A percentile compares a stretch with the other conserved stretches of the same genome.
Conservation (phyloP, 2,797 vertebrate species). For the Cyprinodon diabolis region DNA sequence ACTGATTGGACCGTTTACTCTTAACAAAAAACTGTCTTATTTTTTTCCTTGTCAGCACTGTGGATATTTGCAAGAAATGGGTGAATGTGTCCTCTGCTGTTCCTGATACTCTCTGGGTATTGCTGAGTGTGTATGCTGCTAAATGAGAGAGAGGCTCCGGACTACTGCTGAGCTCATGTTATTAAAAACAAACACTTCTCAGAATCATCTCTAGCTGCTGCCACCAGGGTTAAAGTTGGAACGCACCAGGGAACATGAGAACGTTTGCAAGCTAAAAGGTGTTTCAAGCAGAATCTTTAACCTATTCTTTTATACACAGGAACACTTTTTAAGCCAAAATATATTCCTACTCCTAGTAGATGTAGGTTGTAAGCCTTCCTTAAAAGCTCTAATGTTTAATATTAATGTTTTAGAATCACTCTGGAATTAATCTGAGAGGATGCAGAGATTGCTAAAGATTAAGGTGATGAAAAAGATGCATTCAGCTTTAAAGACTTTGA, state of each 20-base stretch:
- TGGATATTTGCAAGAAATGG: conserved; percentile 51
- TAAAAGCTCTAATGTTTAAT: not conserved
- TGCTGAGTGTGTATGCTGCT: conserved; percentile 10
- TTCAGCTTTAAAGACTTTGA: not conserved
- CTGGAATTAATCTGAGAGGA: not conserved
- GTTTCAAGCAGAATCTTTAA: not conserved
- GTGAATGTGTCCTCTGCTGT: conserved; percentile 57
- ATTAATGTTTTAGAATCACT: too few species aligned
- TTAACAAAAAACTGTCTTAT: not conserved
- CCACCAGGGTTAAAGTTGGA: conserved; percentile 42
- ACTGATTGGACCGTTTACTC: not conserved
- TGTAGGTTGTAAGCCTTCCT: not conserved
- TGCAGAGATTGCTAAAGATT: not conserved
- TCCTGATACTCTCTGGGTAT: conserved; percentile 63
- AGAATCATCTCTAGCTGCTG: conserved; percentile 32
- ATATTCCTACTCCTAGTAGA: not conserved
- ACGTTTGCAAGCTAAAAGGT: conserved; percentile 39
- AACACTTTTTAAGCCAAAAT: not conserved
- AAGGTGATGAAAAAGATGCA: not conserved
- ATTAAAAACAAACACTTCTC: conserved; percentile 64
- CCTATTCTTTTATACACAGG: not conserved
- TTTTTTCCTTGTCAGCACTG: conserved; percentile 18
- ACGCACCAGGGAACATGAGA: conserved; percentile 41
- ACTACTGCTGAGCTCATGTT: conserved; percentile 67
- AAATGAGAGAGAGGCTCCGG: conserved; percentile 14